Conservation (phyloP, 2,113 vertebrate species). For the Manacus vitellinus region DNA sequence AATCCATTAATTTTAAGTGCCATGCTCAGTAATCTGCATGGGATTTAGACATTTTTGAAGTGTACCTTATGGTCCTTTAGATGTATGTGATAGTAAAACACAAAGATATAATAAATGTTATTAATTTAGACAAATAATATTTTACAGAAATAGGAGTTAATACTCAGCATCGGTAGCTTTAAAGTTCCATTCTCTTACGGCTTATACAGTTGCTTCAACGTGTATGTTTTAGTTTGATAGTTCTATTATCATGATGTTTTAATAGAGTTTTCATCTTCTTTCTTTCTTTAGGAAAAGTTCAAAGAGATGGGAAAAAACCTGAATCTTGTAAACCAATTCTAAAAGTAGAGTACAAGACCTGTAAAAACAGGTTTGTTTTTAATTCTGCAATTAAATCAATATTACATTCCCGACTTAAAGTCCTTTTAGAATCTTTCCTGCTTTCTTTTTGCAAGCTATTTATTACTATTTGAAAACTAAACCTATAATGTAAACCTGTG, state of each 20-base stretch:
- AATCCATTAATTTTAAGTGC: neutral
- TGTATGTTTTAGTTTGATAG: neutral
- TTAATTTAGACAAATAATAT: neutral
- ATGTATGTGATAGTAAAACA: neutral
- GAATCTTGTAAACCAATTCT: slow-evolving; percentile 98
- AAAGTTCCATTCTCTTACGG: neutral
- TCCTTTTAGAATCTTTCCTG: neutral
- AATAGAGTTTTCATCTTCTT: slow-evolving; percentile 32
- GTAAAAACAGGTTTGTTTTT: slow-evolving; percentile 86
- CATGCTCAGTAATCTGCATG: neutral
- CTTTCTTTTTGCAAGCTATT: neutral
- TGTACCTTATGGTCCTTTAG: neutral
- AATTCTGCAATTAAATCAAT: neutral
- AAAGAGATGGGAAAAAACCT: slow-evolving; percentile 90
- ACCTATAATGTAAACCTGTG: neutral
- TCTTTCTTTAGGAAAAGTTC: slow-evolving; percentile 86
- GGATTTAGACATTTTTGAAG: neutral
- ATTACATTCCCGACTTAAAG: neutral
- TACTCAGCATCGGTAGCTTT: neutral
- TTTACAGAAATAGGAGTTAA: neutral
- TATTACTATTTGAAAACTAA: neutral
- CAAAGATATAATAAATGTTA: neutral
- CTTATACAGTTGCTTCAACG: neutral
- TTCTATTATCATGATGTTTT: neutral
- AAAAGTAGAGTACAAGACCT: slow-evolving; percentile 97